Conservation (phyloP, 2,888 invertebrate species). For the Linyphia triangularis region DNA sequence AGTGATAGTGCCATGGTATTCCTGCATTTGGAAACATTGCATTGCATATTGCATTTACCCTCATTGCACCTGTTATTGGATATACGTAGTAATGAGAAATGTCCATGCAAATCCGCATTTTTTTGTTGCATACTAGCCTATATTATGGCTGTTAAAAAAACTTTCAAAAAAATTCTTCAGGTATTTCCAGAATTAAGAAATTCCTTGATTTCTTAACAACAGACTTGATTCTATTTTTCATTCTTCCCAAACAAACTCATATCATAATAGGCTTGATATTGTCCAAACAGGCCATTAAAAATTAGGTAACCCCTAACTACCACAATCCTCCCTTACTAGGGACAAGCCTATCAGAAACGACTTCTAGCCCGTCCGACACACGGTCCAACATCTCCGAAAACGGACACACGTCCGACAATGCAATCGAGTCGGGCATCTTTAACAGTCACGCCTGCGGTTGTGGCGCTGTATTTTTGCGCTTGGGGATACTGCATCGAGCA, state of each 20-base stretch:
- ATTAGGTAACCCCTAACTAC: background rate
- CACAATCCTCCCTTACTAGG: slow-evolving; percentile 15
- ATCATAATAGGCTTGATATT: background rate
- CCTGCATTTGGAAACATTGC: no score
- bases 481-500: slow-evolving; percentile 1
- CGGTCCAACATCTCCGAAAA: slow-evolving; percentile 45
- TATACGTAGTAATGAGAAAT: no score
- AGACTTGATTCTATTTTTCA: background rate
- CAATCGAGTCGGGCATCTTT: slow-evolving; percentile 52
- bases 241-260: background rate
- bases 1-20: no score
- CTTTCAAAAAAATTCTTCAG: background rate
- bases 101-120: no score
- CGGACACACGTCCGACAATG: slow-evolving; percentile 64
- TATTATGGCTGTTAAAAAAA: no score
- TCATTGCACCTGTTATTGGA: no score
- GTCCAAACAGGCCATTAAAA: background rate
- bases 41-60: no score
- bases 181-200: background rate
- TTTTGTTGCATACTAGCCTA: no score
- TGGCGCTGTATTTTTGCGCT: slow-evolving; percentile 19
- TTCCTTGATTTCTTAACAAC: background rate
- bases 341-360: slow-evolving; percentile 56
- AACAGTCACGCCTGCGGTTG: slow-evolving; percentile 71
- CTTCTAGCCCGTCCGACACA: slow-evolving; percentile 54